Conservation (phyloP, 2,888 invertebrate genomes). For the Malthinus seriepunctatus region DNA sequence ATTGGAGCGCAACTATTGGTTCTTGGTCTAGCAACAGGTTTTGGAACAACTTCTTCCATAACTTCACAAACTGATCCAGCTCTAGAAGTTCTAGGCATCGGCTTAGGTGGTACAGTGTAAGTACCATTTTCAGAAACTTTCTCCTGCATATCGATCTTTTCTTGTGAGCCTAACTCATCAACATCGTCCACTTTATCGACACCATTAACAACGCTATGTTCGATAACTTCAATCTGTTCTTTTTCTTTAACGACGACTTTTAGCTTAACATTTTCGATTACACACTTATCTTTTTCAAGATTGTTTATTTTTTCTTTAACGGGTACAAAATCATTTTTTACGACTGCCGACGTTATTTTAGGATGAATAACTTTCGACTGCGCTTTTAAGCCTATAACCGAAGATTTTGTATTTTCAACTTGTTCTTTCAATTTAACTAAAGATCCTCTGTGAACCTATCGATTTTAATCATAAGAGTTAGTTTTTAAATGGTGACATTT, state of each 20-base stretch:
- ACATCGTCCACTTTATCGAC: conserved; percentile 39
- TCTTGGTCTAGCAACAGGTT: conserved; percentile 71
- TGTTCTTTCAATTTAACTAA: conserved; percentile 57
- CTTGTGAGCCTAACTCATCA: conserved; percentile 40
- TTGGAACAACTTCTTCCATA: conserved; percentile 62
- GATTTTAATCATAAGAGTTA: conserved; percentile 25
- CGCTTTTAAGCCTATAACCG: conserved; percentile 2
- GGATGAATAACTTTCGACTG: conserved; percentile 34
- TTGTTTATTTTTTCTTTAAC: conserved; percentile 66
- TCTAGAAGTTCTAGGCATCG: conserved; percentile 76
- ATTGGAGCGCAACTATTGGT: conserved; percentile 62
- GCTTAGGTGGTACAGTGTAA: conserved; percentile 68
- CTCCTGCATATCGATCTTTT: conserved; percentile 16
- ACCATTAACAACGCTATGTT: neutral
- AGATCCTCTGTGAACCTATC: conserved; percentile 64
- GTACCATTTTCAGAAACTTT: conserved; percentile 21
- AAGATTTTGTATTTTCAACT: conserved; percentile 43
- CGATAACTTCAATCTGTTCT: neutral
- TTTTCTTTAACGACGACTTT: conserved; percentile 4
- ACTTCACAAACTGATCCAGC: conserved; percentile 72
- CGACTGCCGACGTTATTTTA: conserved; percentile 54
- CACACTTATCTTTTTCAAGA: conserved; percentile 58
- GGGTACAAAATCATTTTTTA: conserved; percentile 60
- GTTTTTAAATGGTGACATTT: neutral
- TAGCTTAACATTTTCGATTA: neutral